These are phyloP conservation scores for Cichlasoma orientale DNA, from an alignment of 2,797 vertebrate species.

Conservation along the genomic window DNA sequence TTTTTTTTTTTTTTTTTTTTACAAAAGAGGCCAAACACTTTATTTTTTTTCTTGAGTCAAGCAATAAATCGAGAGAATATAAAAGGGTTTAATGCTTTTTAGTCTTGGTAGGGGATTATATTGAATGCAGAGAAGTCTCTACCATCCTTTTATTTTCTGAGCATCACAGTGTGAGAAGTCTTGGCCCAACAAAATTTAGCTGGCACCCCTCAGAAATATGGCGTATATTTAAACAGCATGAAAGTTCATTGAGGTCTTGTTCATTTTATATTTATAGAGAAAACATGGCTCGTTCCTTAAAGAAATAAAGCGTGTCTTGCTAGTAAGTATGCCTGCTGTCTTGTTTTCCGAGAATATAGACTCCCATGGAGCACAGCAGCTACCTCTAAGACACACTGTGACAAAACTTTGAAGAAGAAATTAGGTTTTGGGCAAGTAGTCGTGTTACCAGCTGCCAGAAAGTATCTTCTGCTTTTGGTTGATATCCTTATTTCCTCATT, in stretches of 20 bases:
- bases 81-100: background rate
- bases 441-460: conserved; percentile 45
- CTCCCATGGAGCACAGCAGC: conserved; percentile 59
- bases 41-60: background rate
- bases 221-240: conserved; percentile 23
- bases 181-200: background rate
- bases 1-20: background rate
- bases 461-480: conserved; percentile 40
- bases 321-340: conserved; percentile 30
- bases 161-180: conserved; percentile 6
- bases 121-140: background rate
- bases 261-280: conserved; percentile 65
- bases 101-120: background rate
- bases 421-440: conserved; percentile 55
- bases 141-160: background rate
- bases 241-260: conserved; percentile 46
- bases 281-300: conserved; percentile 31
- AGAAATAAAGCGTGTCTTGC: conserved; percentile 46
- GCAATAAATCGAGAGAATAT: background rate
- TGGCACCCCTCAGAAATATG: conserved; percentile 18
- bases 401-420: conserved; percentile 59
- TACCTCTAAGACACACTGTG: conserved; percentile 55
- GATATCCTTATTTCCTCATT: conserved; percentile 52
- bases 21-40: background rate
- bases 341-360: conserved; percentile 50